phyloP scores from a whole-genome alignment of 1,140 invertebrate species.

The Megalonaias nervosa region DNA sequence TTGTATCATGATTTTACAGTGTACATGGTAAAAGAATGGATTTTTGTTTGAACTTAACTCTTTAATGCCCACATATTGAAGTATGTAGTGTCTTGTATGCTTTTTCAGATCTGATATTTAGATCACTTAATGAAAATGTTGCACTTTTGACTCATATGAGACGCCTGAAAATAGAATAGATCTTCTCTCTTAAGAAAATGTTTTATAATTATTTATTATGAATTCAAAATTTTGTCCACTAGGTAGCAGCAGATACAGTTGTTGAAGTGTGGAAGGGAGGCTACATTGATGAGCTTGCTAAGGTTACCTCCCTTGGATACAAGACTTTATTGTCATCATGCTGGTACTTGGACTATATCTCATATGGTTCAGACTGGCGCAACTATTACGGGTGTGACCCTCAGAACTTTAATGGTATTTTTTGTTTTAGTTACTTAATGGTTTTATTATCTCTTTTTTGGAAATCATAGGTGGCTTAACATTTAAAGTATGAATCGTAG shows the following conservation, averaged over 20 bases:
- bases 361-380: constrained; percentile 81
- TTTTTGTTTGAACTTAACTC: too few relatives aligned
- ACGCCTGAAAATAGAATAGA: too few relatives aligned
- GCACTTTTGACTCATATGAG: too few relatives aligned
- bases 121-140: too few relatives aligned
- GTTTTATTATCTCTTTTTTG: neutral
- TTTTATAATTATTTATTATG: too few relatives aligned
- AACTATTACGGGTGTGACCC: constrained; percentile 86
- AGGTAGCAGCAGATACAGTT: constrained; percentile 68
- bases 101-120: too few relatives aligned
- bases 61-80: too few relatives aligned
- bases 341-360: constrained; percentile 88
- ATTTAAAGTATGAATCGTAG: neutral
- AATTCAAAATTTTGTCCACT: neutral
- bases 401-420: constrained; percentile 71
- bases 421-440: neutral
- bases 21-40: too few relatives aligned
- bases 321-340: constrained; percentile 79
- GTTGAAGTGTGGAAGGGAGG: constrained; percentile 71
- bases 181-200: too few relatives aligned
- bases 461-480: neutral
- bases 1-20: too few relatives aligned
- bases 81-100: too few relatives aligned
- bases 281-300: constrained; percentile 68
- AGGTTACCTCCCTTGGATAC: constrained; percentile 63